Conservation (phyloP, 2,113 vertebrate species). For the Catharus fuscescens region DNA sequence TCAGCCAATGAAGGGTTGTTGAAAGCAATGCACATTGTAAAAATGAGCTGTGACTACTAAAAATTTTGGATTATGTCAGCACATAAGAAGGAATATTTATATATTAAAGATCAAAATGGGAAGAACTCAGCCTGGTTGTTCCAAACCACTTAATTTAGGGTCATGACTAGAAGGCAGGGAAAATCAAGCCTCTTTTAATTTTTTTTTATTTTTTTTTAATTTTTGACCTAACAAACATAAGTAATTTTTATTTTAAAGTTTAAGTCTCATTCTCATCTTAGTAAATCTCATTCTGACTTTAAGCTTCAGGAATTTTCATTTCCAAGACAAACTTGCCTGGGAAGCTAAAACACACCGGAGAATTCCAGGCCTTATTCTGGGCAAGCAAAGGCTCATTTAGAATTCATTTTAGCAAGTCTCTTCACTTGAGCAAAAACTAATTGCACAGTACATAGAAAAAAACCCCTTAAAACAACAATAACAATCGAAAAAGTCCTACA, state of each 20-base stretch:
- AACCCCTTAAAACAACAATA: neutral
- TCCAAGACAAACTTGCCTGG: neutral
- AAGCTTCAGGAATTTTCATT: neutral
- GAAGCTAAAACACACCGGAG: neutral
- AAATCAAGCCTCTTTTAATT: neutral
- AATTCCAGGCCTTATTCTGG: neutral
- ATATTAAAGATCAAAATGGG: neutral
- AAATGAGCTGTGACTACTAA: neutral
- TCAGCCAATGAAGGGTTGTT: neutral
- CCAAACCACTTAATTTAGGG: neutral
- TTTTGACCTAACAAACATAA: neutral
- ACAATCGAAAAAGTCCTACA: neutral
- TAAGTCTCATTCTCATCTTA: neutral
- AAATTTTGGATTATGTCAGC: neutral
- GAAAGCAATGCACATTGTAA: neutral
- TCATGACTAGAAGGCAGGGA: neutral
- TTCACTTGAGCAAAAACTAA: neutral
- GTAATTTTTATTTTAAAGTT: neutral
- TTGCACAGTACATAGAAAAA: neutral
- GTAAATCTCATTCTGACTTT: neutral
- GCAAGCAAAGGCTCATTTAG: neutral
- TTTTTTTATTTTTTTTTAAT: neutral
- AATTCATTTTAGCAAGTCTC: neutral
- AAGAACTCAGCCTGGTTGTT: neutral
- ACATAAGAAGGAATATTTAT: neutral